Percentiles rank a stretch among this genome's conserved stretches.
Conservation (phyloP, 1,140 invertebrate species). For the Drosophila miranda region DNA sequence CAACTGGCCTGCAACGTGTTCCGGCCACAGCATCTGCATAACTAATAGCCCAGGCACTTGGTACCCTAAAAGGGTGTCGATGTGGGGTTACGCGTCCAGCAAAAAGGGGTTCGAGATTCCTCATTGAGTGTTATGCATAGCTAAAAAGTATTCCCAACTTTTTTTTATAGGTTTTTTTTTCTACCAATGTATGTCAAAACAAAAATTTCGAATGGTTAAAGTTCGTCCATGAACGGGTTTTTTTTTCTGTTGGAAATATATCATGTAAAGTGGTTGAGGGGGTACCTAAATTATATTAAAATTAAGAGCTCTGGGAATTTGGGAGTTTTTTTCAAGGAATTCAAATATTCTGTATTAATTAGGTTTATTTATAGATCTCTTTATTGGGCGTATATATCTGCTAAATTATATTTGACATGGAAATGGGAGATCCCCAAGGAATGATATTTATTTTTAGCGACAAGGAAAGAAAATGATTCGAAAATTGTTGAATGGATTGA, state of each 20-base stretch:
- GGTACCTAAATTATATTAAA: slow-evolving; percentile 6
- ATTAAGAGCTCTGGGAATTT: slow-evolving; percentile 27
- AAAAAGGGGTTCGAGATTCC: slow-evolving; percentile 13
- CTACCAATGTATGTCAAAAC: slow-evolving; percentile 57
- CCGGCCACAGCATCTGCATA: slow-evolving; percentile 61
- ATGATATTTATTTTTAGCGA: background rate
- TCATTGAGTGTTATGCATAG: slow-evolving; percentile 37
- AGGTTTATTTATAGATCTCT: background rate
- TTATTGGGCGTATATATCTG: too few species aligned
- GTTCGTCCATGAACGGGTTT: slow-evolving; percentile 35
- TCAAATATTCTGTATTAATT: background rate
- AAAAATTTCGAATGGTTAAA: slow-evolving; percentile 57
- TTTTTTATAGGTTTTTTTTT: slow-evolving; percentile 36
- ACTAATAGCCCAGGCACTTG: slow-evolving; percentile 58
- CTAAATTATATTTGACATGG: too few species aligned
- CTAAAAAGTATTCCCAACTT: slow-evolving; percentile 19
- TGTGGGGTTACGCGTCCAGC: slow-evolving; percentile 3
- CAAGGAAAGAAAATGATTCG: too few species aligned
- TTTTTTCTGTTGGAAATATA: background rate
- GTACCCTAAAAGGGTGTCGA: slow-evolving; percentile 44
- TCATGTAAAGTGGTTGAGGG: background rate
- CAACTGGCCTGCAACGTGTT: slow-evolving; percentile 30
- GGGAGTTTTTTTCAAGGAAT: slow-evolving; percentile 14
- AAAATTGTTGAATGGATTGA: too few species aligned
- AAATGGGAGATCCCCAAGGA: too few species aligned